Percentiles rank a stretch among this genome's conserved stretches.
Evolutionary conservation across 2,888 invertebrate genomes (phyloP).

Genomic region (Pyrrhia umbra): DNA sequence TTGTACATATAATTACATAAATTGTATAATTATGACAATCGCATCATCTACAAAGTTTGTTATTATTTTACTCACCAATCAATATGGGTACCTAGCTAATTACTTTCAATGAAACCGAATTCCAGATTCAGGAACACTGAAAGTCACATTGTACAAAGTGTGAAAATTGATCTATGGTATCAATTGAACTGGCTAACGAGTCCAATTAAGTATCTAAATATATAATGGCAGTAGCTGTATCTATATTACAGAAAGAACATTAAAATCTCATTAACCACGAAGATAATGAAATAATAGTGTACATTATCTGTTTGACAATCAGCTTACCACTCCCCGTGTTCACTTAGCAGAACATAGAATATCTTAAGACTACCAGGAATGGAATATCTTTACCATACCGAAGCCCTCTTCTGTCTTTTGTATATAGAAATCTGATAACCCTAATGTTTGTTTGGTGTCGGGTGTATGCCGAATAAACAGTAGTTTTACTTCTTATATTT

Average conservation of each 20-base stretch:
- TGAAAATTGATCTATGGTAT: slow-evolving; percentile 50
- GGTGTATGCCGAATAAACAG: slow-evolving; percentile 41
- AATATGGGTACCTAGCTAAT: background rate
- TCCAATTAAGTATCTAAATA: slow-evolving; percentile 50
- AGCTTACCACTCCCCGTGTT: slow-evolving; percentile 28
- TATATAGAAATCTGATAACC: slow-evolving; percentile 44
- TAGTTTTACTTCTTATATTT: slow-evolving; percentile 41
- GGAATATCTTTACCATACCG: slow-evolving; percentile 9
- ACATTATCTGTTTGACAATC: slow-evolving; percentile 45
- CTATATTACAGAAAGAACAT: slow-evolving; percentile 42
- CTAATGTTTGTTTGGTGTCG: slow-evolving; percentile 42
- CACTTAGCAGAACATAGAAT: slow-evolving; percentile 25
- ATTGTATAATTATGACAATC: background rate
- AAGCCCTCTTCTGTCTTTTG: slow-evolving; percentile 9
- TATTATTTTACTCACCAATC: background rate
- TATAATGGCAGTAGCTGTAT: slow-evolving; percentile 42
- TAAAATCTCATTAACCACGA: slow-evolving; percentile 57
- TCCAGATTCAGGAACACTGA: slow-evolving; percentile 24
- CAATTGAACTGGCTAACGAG: slow-evolving; percentile 53
- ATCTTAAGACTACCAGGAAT: background rate
- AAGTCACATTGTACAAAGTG: slow-evolving; percentile 37
- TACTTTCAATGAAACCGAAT: slow-evolving; percentile 29
- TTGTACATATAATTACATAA: too few relatives aligned
- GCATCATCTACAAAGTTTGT: background rate
- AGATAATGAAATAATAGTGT: slow-evolving; percentile 40